Base-by-base conservation (phyloP, 2,113 vertebrate species). In the Melanocharis versteri region DNA sequence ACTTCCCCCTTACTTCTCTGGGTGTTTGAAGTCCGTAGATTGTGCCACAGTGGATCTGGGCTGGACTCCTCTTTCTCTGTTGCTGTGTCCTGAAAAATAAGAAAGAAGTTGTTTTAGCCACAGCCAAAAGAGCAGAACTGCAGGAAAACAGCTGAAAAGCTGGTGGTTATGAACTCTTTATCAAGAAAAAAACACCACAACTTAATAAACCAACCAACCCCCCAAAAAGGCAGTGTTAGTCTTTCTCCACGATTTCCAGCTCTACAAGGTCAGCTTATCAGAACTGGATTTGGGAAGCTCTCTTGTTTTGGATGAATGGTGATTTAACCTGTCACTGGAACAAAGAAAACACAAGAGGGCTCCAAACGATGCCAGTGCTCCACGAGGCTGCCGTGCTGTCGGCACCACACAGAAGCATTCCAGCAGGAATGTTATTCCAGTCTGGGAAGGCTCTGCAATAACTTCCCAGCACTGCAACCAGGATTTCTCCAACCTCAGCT, bases 1-100 rank as follows among this genome's bases (percentile, higher is more conserved):
- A 24, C 3, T 45, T 66, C 27, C 42, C 83, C 47, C 95, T 96
- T 97, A 97, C 97, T 79, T 87, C 72, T 90, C 40, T 92, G 94
- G 20, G 85, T 64, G 42, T 54, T 83, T 61, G 96, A 93, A 64
- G 92, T 62, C 53, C n/a, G 12, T 9, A 95, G 81, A 24, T 70
- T 88, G 57, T 94, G 83, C 92, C 92, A 96, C 51, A 90, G 51
- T 35, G 91, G 91, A 61, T 97, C 95, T 57, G 89, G 45, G 61
- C 51, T 77, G 5, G 85, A 44, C 11, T 86, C 82, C 4, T 93
- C 87, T 64, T 92, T 94, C 42, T 95, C 83, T 78, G 90, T 21
- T 82, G 91, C 44, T 1, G 50, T 35, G 16, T 93, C 95, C 97
- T 97, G 83, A 76, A 92, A 90, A 61, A 77, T 3, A 35, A 47